Conservation (phyloP, 2,113 vertebrate genomes). For the Laterallus jamaicensis region DNA sequence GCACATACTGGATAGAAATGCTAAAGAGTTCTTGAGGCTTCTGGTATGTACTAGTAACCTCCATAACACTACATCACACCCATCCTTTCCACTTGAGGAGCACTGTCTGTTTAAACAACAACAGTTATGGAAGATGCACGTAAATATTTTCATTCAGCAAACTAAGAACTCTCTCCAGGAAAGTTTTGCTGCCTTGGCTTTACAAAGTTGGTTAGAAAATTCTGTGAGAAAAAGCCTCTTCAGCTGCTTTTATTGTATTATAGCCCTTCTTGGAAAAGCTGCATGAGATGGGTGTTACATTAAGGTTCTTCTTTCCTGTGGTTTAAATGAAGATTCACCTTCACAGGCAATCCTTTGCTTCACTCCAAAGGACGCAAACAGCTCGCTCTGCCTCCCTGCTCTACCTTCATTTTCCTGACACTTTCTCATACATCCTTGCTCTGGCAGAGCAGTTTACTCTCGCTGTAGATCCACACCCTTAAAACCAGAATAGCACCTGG, state of each 20-base stretch:
- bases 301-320: background rate
- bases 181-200: background rate
- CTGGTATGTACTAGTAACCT: background rate
- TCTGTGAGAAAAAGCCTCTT: background rate
- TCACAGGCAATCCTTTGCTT: background rate
- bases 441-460: background rate
- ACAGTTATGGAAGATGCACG: background rate
- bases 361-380: background rate
- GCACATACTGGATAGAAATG: background rate
- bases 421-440: background rate
- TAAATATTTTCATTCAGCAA: background rate
- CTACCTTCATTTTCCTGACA: background rate
- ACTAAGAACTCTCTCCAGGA: background rate
- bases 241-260: background rate
- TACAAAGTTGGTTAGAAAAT: background rate
- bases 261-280: background rate
- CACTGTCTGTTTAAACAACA: background rate
- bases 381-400: background rate
- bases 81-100: background rate
- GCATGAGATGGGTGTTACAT: background rate
- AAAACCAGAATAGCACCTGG: background rate
- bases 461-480: background rate
- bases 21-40: conserved; percentile 18
- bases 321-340: conserved; percentile 29
- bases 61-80: background rate